Evolutionary conservation across 2,113 vertebrate species (phyloP), one percentile per base, ranked within the genome.

Genomic region (Corythaeola cristata): DNA sequence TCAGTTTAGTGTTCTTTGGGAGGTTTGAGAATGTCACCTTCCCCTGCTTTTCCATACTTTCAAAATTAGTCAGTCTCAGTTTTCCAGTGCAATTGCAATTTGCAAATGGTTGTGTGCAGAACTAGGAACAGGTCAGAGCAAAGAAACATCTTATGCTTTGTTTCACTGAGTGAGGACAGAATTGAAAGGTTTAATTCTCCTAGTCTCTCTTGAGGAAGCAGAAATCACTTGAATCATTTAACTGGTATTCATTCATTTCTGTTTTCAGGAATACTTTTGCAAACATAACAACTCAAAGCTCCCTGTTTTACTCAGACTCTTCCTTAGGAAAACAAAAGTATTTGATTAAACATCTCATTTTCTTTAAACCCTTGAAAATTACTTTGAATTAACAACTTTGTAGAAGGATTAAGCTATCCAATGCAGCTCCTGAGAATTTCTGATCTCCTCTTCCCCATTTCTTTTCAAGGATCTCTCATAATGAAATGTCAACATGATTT

Each of bases 401-500:
- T 49, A 49, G 19, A 78, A 66, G 6, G 30, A 12, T 32, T 11
- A 82, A 82, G 23, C 26, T 52, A 86, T 17, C 7, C 9, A 53
- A 0, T 13, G 22, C 15, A 89, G 68, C 33, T 66, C 22, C 32
- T 69, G 33, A 50, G 11, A 62, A 69, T 56, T 69, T 72, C 39
- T 27, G 4, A 52, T 62, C 71, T 90, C 33, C 45, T 44, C 47
- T 63, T 62, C 12, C 28, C 20, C 5, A 33, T 28, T 87, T 55
- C 41, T 63, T 80, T 86, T 55, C 55, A 45, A 33, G 8, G 6
- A 74, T n/a, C 19, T 49, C 62, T 76, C 21, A 32, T 19, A 68
- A 60, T 0, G 0, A 87, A 95, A 89, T 0, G 2, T 33, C 66
- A 93, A 8, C 1, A 0, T 10, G 5, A 68, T 47, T 85, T 78